Percentiles rank a stretch among this genome's conserved stretches.
Conservation (phyloP, 53 echinoderm and acorn worm species). For the Hippasteria phrygiana region DNA sequence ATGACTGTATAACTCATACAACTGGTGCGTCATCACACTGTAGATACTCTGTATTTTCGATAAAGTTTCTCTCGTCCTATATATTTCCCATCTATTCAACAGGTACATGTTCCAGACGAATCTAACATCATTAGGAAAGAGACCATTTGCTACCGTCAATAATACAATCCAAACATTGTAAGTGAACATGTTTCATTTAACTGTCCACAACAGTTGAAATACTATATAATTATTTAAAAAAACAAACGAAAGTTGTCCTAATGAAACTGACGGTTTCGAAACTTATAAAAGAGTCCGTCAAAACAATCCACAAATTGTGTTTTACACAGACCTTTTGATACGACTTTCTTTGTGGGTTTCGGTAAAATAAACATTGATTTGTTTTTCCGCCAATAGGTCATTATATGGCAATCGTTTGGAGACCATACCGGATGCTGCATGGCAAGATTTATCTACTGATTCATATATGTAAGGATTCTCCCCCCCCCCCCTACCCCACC, state of each 20-base stretch:
- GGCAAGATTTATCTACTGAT: background rate
- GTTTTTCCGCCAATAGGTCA: background rate
- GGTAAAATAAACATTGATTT: background rate
- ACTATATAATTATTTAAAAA: too few relatives aligned
- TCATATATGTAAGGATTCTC: background rate
- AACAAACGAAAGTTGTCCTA: too few relatives aligned
- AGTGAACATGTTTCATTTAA: background rate
- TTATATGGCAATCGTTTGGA: conserved; percentile 5
- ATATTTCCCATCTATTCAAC: background rate
- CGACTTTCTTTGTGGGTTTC: too few relatives aligned
- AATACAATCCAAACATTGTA: background rate
- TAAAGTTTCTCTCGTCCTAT: background rate
- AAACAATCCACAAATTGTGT: too few relatives aligned
- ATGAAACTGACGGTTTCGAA: too few relatives aligned
- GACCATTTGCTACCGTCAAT: conserved; percentile 14
- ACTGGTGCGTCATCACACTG: background rate
- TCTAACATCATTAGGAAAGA: background rate
- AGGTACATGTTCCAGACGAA: conserved; percentile 25
- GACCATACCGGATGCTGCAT: background rate
- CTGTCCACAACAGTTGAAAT: too few relatives aligned
- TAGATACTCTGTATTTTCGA: background rate
- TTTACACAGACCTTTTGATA: too few relatives aligned
- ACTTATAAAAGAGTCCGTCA: too few relatives aligned
- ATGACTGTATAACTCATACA: too few relatives aligned
- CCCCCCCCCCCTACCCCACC: too few relatives aligned